phyloP scores from a whole-genome alignment of 1,140 invertebrate species.

The Drosophila pallidifrons region DNA sequence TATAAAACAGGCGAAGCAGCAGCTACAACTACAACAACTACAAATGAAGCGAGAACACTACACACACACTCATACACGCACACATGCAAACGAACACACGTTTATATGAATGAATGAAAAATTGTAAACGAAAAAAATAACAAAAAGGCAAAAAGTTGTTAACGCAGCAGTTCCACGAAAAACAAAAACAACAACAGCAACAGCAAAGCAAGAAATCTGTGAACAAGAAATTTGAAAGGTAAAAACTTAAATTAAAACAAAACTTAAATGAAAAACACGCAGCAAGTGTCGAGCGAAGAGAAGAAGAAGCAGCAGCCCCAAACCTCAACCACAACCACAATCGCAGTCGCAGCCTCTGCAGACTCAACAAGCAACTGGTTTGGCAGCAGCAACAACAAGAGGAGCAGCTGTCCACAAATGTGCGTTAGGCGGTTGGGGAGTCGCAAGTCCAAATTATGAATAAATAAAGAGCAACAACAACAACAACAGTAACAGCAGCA shows the following conservation, averaged over 20 bases:
- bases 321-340: too few species aligned
- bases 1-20: constrained; percentile 66
- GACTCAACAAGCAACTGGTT: constrained; percentile 41
- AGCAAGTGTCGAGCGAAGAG: constrained; percentile 65
- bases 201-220: constrained; percentile 73
- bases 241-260: constrained; percentile 78
- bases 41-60: constrained; percentile 22
- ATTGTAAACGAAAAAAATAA: constrained; percentile 67
- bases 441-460: constrained; percentile 73
- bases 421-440: constrained; percentile 52
- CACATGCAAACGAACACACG: constrained; percentile 30
- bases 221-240: constrained; percentile 79
- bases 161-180: constrained; percentile 81
- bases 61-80: constrained; percentile 21
- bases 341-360: constrained; percentile 38
- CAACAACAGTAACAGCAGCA: background rate
- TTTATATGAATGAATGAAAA: constrained; percentile 77
- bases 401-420: constrained; percentile 76
- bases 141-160: constrained; percentile 70
- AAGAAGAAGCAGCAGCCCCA: constrained; percentile 26
- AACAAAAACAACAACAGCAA: constrained; percentile 63
- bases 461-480: constrained; percentile 63
- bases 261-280: constrained; percentile 63
- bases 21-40: constrained; percentile 33
- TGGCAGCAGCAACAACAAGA: constrained; percentile 10